Conservation (phyloP, 2,797 vertebrate genomes). For the Eulemur rubriventer region DNA sequence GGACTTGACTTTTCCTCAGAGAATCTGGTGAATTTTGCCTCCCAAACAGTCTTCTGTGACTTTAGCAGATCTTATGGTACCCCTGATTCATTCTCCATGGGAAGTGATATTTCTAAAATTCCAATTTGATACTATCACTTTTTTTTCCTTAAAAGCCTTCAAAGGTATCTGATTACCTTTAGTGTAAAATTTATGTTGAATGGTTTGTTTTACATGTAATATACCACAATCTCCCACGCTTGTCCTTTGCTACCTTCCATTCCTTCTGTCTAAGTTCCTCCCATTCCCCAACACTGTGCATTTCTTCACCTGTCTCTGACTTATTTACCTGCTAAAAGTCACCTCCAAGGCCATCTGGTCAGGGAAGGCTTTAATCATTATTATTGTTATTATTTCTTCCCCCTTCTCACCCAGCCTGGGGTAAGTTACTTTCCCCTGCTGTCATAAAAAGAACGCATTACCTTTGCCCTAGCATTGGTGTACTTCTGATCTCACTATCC, state of each 20-base stretch:
- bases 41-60: background rate
- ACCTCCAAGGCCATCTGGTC: background rate
- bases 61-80: background rate
- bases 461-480: background rate
- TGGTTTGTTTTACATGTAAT: background rate
- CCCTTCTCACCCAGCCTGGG: background rate
- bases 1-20: background rate
- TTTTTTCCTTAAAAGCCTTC: background rate
- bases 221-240: fast-evolving
- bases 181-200: background rate
- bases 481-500: background rate
- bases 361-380: background rate
- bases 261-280: background rate
- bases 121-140: background rate
- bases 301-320: background rate
- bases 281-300: fast-evolving
- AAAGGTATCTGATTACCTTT: background rate
- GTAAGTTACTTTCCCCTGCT: background rate
- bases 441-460: background rate
- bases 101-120: background rate
- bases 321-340: background rate
- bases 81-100: background rate
- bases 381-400: background rate
- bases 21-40: background rate
- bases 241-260: background rate